phyloP scores from a whole-genome alignment of 2,113 vertebrate genomes.

The Cyprinodon variegatus region DNA sequence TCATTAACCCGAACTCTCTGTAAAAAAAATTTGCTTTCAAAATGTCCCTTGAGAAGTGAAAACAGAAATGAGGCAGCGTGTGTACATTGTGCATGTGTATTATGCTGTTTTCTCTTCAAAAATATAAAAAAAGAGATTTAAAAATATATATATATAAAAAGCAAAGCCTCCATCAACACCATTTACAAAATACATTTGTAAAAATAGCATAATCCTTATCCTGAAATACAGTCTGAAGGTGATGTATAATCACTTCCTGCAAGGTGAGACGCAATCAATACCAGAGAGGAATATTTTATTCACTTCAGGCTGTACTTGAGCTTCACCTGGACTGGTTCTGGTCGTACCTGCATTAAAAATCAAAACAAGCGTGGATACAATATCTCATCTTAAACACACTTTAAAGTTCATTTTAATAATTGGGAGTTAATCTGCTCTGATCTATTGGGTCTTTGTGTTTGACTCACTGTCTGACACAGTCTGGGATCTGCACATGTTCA shows the following conservation, averaged over 20 bases:
- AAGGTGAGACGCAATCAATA: neutral
- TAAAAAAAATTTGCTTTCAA: too few relatives aligned
- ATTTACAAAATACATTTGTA: constrained; percentile 2
- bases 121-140: neutral
- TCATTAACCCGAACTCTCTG: neutral
- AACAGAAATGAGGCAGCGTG: neutral
- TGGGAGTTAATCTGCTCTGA: neutral
- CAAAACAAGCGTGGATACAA: neutral
- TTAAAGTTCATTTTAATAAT: neutral
- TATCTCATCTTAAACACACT: neutral
- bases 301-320: neutral
- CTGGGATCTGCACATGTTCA: constrained; percentile 81
- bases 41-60: too few relatives aligned
- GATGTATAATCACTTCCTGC: neutral
- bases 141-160: neutral
- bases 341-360: constrained; percentile 56
- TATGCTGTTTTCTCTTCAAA: neutral
- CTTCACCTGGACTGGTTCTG: constrained; percentile 47
- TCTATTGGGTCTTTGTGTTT: neutral
- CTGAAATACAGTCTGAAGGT: neutral
- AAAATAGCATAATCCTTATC: neutral
- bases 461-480: constrained; percentile 81
- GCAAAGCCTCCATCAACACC: constrained; percentile 10
- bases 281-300: neutral
- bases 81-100: neutral